These are phyloP conservation scores for Aphis gossypii DNA, from an alignment of 1,140 invertebrate genomes.

Conservation along the genomic window DNA sequence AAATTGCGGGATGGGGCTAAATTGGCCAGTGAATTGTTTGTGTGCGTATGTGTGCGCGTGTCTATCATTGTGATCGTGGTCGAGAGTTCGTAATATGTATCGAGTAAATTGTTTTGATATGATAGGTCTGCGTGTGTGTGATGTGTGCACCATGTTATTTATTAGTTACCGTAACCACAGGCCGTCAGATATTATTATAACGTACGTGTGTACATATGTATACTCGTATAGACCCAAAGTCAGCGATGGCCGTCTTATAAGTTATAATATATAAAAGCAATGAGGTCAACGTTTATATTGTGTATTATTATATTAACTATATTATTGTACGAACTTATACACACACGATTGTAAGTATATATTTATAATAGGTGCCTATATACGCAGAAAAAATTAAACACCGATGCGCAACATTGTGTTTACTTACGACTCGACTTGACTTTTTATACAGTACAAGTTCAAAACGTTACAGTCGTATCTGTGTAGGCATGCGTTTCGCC, in stretches of 20 bases:
- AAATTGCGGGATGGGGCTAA: background rate
- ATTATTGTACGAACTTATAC: background rate
- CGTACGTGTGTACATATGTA: background rate
- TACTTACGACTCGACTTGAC: background rate
- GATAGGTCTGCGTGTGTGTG: background rate
- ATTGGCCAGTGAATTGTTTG: background rate
- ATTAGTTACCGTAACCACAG: background rate
- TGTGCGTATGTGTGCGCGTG: background rate
- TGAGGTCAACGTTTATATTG: background rate
- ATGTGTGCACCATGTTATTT: background rate
- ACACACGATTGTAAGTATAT: background rate
- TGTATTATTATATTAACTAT: background rate
- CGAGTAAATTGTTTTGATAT: conserved; percentile 17
- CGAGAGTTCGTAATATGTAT: background rate
- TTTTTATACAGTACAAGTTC: background rate
- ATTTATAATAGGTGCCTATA: background rate
- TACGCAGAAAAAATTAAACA: background rate
- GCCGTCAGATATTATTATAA: background rate
- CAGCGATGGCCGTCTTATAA: background rate
- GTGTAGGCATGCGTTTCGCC: background rate
- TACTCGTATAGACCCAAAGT: background rate
- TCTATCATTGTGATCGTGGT: background rate
- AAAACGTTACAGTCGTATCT: background rate
- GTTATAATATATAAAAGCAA: background rate
- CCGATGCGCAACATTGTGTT: background rate